Percentiles rank a stretch among this genome's conserved stretches.
phyloP scores from a whole-genome alignment of 2,113 vertebrate species.

The Anhinga anhinga region DNA sequence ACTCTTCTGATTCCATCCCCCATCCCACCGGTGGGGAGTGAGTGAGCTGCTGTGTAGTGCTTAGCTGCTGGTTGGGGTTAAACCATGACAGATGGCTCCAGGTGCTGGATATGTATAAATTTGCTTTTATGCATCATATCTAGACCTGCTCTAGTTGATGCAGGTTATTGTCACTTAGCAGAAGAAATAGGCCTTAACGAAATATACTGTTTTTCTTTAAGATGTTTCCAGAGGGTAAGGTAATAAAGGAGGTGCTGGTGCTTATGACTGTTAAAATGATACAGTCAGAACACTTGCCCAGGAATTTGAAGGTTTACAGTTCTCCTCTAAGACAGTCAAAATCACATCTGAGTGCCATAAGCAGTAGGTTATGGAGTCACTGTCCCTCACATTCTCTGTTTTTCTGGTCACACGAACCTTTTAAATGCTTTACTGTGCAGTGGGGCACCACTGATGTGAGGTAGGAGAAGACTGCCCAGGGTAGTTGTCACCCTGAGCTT shows the following conservation, averaged over 20 bases:
- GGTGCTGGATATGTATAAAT: background rate
- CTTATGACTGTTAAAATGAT: background rate
- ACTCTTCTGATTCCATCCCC: too few species aligned
- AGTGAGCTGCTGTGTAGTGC: too few species aligned
- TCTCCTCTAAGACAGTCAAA: background rate
- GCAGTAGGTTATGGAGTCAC: background rate
- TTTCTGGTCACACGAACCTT: background rate
- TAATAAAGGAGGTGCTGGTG: background rate
- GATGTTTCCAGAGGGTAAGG: background rate
- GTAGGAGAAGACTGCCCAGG: background rate
- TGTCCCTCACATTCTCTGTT: background rate
- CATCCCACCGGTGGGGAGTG: too few species aligned
- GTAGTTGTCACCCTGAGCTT: background rate
- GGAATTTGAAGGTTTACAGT: background rate
- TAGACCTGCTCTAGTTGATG: accelerated
- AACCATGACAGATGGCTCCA: background rate
- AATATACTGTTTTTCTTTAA: background rate
- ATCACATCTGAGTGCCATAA: background rate
- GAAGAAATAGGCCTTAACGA: background rate
- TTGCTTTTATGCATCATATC: background rate
- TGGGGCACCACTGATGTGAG: background rate
- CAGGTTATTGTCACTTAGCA: background rate
- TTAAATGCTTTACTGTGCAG: background rate
- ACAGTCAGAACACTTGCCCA: background rate
- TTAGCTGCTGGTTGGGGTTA: too few species aligned